phyloP scores from a whole-genome alignment of 92 coral and sea anemone genomes.

The Palythoa caribaeorum region DNA sequence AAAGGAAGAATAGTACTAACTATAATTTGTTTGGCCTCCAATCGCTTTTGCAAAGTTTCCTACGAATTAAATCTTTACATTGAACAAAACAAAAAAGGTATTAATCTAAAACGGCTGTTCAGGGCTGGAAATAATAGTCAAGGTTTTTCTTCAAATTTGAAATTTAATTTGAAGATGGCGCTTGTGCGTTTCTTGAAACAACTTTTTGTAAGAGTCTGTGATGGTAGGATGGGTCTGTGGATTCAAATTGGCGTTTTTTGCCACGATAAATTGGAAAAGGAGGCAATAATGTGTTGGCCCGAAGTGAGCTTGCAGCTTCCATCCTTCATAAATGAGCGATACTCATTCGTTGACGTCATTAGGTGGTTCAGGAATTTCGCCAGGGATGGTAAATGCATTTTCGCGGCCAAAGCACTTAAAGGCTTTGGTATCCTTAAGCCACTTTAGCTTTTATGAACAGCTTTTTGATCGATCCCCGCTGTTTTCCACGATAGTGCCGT shows the following conservation, averaged over 20 bases:
- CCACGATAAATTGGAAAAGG: too few species aligned
- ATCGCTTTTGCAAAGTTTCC: not conserved
- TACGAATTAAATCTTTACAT: conserved; percentile 18
- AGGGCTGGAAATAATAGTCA: not conserved
- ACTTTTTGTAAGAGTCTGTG: too few species aligned
- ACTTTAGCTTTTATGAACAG: not conserved
- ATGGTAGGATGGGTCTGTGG: too few species aligned
- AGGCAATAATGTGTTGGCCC: not conserved
- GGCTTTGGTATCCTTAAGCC: conserved; percentile 3
- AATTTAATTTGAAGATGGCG: not conserved
- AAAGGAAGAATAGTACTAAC: too few species aligned
- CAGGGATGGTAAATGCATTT: conserved; percentile 17
- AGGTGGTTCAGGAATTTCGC: conserved; percentile 57
- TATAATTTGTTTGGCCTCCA: too few species aligned
- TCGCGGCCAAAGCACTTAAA: not conserved
- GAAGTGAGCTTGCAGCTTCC: conserved; percentile 43
- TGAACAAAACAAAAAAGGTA: conserved; percentile 7
- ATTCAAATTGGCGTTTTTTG: too few species aligned
- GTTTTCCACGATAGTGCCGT: conserved; percentile 3
- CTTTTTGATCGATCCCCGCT: not conserved
- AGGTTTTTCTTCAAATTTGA: not conserved
- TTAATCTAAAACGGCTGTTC: too few species aligned
- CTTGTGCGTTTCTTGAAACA: too few species aligned
- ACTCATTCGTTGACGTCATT: conserved; percentile 36
- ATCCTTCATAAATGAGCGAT: conserved; percentile 16